Conservation (phyloP, 2,888 invertebrate species). For the Strigamia maritima region DNA sequence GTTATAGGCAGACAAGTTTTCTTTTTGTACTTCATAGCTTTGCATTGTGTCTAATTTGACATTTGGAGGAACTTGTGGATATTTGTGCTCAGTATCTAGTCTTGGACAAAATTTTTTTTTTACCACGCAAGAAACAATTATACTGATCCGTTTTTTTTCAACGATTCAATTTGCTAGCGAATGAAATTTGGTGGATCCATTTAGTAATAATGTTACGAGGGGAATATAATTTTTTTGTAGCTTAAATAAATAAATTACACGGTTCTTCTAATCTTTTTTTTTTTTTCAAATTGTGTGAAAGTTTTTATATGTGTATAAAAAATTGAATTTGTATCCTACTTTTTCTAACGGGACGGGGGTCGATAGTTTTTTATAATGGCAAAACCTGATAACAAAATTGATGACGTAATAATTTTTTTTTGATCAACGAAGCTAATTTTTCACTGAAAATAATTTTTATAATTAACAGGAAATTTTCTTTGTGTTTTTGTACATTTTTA, state of each 20-base stretch:
- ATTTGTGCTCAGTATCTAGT: constrained; percentile 40
- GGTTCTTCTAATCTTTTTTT: neutral
- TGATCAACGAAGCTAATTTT: neutral
- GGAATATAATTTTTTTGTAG: constrained; percentile 1
- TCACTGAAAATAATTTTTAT: neutral
- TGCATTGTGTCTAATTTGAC: constrained; percentile 16
- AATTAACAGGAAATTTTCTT: neutral
- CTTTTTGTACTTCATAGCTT: constrained; percentile 23
- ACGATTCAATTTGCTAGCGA: neutral
- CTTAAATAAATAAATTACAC: neutral
- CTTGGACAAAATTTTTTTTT: constrained; percentile 35
- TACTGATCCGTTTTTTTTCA: constrained; percentile 16
- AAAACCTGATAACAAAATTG: neutral
- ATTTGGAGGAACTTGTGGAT: constrained; percentile 36
- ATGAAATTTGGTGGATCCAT: constrained; percentile 32
- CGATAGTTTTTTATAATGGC: neutral
- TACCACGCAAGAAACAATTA: constrained; percentile 34
- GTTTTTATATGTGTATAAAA: neutral
- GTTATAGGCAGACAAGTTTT: constrained; percentile 6
- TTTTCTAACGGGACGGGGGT: neutral
- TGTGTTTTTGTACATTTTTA: neutral
- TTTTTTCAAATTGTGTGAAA: constrained; percentile 4
- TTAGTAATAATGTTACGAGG: constrained; percentile 5
- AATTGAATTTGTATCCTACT: neutral
- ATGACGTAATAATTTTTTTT: neutral